These are phyloP conservation scores for Exocentrus adspersus DNA, from an alignment of 2,888 invertebrate species.

Conservation along the genomic window DNA sequence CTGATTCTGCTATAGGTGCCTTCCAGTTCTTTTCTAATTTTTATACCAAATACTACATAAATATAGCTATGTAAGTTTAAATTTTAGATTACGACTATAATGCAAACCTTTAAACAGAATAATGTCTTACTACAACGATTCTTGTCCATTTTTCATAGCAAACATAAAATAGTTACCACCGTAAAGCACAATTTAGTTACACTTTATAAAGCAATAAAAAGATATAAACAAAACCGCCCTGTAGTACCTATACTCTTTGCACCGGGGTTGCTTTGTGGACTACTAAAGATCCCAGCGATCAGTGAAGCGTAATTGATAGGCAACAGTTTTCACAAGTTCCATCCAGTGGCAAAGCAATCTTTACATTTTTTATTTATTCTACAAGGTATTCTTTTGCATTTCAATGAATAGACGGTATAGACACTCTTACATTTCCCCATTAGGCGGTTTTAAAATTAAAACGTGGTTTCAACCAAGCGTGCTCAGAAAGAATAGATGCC, in stretches of 20 bases:
- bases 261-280: constrained; percentile 19
- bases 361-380: constrained; percentile 43
- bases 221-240: not conserved
- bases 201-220: not conserved
- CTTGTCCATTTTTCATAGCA: too few species aligned
- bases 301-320: constrained; percentile 37
- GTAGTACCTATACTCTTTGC: not conserved
- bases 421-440: constrained; percentile 43
- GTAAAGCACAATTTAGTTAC: too few species aligned
- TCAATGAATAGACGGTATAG: constrained; percentile 42
- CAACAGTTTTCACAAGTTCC: constrained; percentile 39
- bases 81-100: too few species aligned
- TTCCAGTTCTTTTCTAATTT: too few species aligned
- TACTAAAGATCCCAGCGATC: constrained; percentile 28
- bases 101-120: too few species aligned
- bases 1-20: too few species aligned
- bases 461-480: constrained; percentile 41
- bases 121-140: too few species aligned
- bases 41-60: too few species aligned
- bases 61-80: too few species aligned
- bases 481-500: constrained; percentile 36
- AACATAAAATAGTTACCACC: too few species aligned
- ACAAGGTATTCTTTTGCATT: constrained; percentile 37
- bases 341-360: constrained; percentile 35
- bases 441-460: constrained; percentile 42